These are phyloP conservation scores for Muscidifurax raptorellus DNA, from an alignment of 1,140 invertebrate species.

Conservation along the genomic window DNA sequence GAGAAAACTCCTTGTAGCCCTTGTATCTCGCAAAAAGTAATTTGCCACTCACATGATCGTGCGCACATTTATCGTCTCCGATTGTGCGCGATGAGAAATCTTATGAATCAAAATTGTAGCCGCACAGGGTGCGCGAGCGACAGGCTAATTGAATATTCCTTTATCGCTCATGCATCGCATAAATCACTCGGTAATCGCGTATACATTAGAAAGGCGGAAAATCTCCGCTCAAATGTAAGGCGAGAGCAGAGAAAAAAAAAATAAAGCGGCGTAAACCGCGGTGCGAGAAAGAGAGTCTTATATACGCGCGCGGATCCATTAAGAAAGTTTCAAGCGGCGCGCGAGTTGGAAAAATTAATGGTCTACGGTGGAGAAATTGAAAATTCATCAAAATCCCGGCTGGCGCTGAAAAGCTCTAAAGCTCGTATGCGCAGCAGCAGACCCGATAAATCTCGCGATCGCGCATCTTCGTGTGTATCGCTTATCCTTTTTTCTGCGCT, in stretches of 20 bases:
- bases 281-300: conserved; percentile 17
- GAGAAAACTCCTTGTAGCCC: not conserved
- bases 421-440: not conserved
- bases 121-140: not conserved
- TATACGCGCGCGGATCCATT: conserved; percentile 40
- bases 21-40: not conserved
- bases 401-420: conserved; percentile 18
- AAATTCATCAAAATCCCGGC: conserved; percentile 50
- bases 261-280: conserved; percentile 3
- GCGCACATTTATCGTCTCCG: too few species aligned
- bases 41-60: not conserved
- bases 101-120: not conserved
- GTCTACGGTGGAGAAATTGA: conserved; percentile 42
- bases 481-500: not conserved
- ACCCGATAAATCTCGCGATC: conserved; percentile 27
- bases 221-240: not conserved
- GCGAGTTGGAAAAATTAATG: conserved; percentile 45
- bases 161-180: not conserved
- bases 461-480: not conserved
- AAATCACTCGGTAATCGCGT: not conserved
- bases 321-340: conserved; percentile 45
- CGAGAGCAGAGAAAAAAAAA: not conserved
- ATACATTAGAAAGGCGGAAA: not conserved
- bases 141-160: not conserved
- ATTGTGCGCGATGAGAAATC: not conserved